Evolutionary conservation across 2,113 vertebrate species (phyloP), one percentile per base, ranked within the genome.

Genomic region (Melanerpes formicivorus): DNA sequence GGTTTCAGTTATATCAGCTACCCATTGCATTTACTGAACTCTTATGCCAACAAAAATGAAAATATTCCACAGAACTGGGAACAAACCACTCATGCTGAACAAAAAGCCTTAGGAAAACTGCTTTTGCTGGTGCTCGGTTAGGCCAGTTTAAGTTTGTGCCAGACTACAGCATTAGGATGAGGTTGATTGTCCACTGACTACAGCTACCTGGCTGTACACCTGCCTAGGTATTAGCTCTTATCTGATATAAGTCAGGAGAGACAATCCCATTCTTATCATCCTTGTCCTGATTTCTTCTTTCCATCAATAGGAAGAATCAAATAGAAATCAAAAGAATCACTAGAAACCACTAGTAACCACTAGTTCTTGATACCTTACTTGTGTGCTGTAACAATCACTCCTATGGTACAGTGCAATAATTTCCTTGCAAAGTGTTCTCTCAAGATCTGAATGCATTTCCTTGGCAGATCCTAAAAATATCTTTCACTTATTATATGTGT

Each of bases 391-490:
- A 56, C 79, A 93, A 50, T 56, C 15, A n/a, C 54, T 74, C 64
- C 40, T 75, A 87, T 92, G 69, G 83, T 72, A 78, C 34, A 78
- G 50, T 30, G 37, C 44, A 80, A 37, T 12, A 48, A 22, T 95
- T 90, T 85, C 64, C 40, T 91, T 87, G 94, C 73, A 75, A 75
- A 90, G 80, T 84, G 48, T 72, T 80, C 44, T 90, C 66, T 83
- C 18, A 70, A 93, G 90, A 78, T 90, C 58, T 90, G 80, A 91
- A 91, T 88, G 25, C 16, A 59, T 94, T 93, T 88, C 62, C 54
- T 48, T 75, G 26, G 22, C 46, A 86, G 3, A 23, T 84, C 18
- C 82, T 94, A 93, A 95, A 95, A 93, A 90, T 95, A 91, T 83
- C 73, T 94, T 80, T 65, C 70, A 80, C 91, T 92, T 96, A 59